phyloP scores from a whole-genome alignment of 2,888 invertebrate species.

The Pogonocherus hispidulus region DNA sequence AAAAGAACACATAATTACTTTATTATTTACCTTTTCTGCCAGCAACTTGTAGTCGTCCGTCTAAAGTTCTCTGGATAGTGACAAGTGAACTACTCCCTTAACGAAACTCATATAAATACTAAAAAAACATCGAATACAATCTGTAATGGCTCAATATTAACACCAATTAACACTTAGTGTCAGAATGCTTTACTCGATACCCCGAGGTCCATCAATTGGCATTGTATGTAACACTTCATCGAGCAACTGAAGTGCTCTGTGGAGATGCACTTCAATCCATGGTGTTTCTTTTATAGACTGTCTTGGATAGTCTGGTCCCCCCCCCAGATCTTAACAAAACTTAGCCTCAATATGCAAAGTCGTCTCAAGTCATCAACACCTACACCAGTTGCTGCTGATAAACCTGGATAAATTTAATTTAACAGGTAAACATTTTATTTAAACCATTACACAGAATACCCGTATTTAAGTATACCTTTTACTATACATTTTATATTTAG shows the following conservation, averaged over 20 bases:
- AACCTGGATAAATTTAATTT: slow-evolving; percentile 71
- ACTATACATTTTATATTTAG: too few relatives aligned
- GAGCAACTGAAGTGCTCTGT: slow-evolving; percentile 94
- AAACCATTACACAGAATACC: too few relatives aligned
- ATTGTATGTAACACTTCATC: slow-evolving; percentile 98
- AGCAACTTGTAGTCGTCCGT: too few relatives aligned
- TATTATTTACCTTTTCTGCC: too few relatives aligned
- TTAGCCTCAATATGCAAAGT: slow-evolving; percentile 95
- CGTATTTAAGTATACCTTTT: too few relatives aligned
- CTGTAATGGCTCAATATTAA: neutral
- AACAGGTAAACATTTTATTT: too few relatives aligned
- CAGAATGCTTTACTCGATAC: slow-evolving; percentile 70
- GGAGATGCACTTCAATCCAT: slow-evolving; percentile 95
- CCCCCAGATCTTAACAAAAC: slow-evolving; percentile 99
- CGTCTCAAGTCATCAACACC: slow-evolving; percentile 98
- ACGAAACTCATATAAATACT: neutral
- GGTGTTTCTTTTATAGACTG: slow-evolving; percentile 99
- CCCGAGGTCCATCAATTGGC: slow-evolving; percentile 93
- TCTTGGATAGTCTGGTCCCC: slow-evolving; percentile 98
- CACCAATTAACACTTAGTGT: neutral
- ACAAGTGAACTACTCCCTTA: too few relatives aligned
- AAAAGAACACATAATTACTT: neutral
- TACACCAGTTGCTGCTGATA: slow-evolving; percentile 95
- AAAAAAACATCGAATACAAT: neutral
- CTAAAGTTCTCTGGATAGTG: too few relatives aligned